Evolutionary conservation across 2,797 vertebrate species (phyloP).

Genomic region (Champsocephalus esox): DNA sequence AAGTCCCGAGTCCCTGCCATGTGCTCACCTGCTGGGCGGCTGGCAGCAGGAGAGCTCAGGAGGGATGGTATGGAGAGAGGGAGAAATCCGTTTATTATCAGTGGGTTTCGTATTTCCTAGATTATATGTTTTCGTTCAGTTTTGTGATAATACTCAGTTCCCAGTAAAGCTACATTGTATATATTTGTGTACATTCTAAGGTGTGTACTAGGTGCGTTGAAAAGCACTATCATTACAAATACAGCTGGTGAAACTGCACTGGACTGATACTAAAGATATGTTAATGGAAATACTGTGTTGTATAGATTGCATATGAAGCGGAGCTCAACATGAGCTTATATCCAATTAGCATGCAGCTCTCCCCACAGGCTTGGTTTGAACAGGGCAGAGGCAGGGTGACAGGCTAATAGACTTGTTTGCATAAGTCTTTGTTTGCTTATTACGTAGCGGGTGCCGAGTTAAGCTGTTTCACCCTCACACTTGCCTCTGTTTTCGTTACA

Average conservation of each 20-base stretch:
- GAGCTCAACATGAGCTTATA: conserved; percentile 28
- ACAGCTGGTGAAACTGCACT: background rate
- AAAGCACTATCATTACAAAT: background rate
- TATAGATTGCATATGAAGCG: background rate
- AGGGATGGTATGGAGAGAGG: conserved; percentile 1
- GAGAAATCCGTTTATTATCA: background rate
- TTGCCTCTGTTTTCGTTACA: background rate
- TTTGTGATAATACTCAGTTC: background rate
- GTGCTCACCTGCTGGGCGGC: conserved; percentile 46
- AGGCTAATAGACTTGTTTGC: conserved; percentile 70
- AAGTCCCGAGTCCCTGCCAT: conserved; percentile 19
- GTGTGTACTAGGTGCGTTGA: background rate
- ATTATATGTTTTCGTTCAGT: background rate
- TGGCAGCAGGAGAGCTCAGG: conserved; percentile 18
- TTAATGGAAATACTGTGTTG: background rate
- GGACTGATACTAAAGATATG: background rate
- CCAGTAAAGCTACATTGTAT: background rate
- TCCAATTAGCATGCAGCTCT: conserved; percentile 55
- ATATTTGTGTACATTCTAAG: conserved; percentile 17
- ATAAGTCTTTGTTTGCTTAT: conserved; percentile 58
- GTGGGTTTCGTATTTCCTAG: conserved; percentile 8
- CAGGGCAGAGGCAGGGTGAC: conserved; percentile 51
- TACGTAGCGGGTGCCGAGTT: conserved; percentile 41
- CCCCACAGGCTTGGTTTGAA: conserved; percentile 50
- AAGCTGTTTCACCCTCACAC: conserved; percentile 25